Conservation (phyloP, 2,113 vertebrate species). For the Mustelus asterias region DNA sequence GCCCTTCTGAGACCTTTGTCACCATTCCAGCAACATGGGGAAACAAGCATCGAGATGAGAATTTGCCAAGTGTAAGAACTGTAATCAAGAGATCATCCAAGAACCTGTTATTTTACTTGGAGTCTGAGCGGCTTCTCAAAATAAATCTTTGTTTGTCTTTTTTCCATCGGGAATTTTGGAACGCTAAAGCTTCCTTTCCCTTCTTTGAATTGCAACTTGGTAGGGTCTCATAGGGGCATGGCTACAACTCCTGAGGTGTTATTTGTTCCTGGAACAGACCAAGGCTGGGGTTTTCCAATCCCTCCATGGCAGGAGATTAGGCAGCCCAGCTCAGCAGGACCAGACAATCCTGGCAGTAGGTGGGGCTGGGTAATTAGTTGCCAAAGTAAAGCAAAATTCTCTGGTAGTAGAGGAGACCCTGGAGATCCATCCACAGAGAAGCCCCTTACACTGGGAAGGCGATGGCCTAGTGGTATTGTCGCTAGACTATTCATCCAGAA, state of each 20-base stretch:
- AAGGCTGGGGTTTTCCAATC: too few species aligned
- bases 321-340: too few species aligned
- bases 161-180: background rate
- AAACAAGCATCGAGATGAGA: background rate
- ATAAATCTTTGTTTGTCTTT: background rate
- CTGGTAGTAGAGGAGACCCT: background rate
- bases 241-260: background rate
- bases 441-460: too few species aligned
- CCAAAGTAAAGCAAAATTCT: background rate
- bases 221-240: background rate
- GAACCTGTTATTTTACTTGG: background rate
- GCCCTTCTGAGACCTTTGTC: background rate
- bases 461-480: too few species aligned
- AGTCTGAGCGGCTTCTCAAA: background rate
- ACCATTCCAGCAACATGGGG: background rate
- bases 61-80: background rate
- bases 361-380: background rate
- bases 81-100: background rate
- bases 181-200: background rate
- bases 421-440: background rate
- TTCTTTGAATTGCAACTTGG: background rate
- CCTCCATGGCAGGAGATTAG: too few species aligned
- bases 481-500: too few species aligned
- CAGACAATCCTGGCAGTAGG: too few species aligned
- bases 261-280: background rate